A percentile compares a stretch with the other conserved stretches of the same genome.
Evolutionary conservation across 2,888 invertebrate species (phyloP).

Genomic region (Brachypalpus laphriformis): DNA sequence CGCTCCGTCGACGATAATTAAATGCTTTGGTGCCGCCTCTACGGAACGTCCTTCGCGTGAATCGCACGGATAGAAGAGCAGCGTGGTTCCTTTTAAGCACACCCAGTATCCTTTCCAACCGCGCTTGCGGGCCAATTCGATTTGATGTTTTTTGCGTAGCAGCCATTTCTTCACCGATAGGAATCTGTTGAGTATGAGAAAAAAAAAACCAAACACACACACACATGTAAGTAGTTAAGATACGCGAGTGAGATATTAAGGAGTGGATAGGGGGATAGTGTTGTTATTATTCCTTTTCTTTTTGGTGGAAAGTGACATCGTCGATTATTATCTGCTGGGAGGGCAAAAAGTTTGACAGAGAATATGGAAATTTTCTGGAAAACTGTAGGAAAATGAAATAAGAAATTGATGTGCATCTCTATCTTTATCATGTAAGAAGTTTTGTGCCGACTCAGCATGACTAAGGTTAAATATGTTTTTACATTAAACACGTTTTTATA

Average conservation of each 20-base stretch:
- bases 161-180: conserved; percentile 99
- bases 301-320: background rate
- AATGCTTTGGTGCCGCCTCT: conserved; percentile 96
- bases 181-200: conserved; percentile 87
- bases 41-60: conserved; percentile 95
- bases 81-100: conserved; percentile 97
- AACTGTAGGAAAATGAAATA: conserved; percentile 45
- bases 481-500: background rate
- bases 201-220: conserved; percentile 37
- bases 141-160: conserved; percentile 97
- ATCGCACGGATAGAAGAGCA: conserved; percentile 97
- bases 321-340: conserved; percentile 36
- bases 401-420: conserved; percentile 44
- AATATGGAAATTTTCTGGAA: conserved; percentile 53
- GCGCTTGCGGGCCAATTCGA: conserved; percentile 96
- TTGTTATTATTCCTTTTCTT: background rate
- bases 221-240: conserved; percentile 41
- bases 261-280: background rate
- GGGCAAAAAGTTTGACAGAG: conserved; percentile 13
- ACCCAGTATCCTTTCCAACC: conserved; percentile 99
- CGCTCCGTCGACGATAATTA: conserved; percentile 97
- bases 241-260: conserved; percentile 26
- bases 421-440: background rate
- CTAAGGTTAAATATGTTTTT: background rate
- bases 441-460: background rate